phyloP scores from a whole-genome alignment of 1,140 invertebrate genomes.

The Helicoverpa zea region DNA sequence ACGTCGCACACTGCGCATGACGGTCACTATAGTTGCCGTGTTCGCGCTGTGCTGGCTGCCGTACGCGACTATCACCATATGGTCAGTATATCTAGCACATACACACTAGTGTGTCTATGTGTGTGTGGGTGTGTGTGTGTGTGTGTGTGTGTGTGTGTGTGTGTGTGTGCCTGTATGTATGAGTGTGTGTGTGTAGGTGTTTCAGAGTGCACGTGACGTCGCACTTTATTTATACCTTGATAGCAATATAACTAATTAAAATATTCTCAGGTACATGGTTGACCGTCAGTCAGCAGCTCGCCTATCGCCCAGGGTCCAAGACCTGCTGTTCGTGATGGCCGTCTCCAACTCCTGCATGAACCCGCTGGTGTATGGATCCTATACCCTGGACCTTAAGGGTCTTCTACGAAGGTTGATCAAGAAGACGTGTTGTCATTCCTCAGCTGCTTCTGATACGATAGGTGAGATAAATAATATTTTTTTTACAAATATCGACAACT shows the following conservation, averaged over 20 bases:
- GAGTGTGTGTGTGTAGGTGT: neutral
- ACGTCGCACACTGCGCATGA: slow-evolving; percentile 92
- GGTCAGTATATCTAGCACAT: neutral
- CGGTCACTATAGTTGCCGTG: slow-evolving; percentile 92
- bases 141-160: neutral
- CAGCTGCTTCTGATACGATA: slow-evolving; percentile 64
- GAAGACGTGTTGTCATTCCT: slow-evolving; percentile 64
- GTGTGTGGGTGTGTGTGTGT: neutral
- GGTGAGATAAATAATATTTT: slow-evolving; percentile 53
- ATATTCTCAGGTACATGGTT: slow-evolving; percentile 89
- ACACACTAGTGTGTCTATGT: no score
- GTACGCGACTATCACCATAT: neutral
- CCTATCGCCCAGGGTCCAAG: slow-evolving; percentile 86
- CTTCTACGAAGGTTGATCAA: slow-evolving; percentile 61
- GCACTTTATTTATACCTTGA: neutral
- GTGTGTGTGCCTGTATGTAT: no score
- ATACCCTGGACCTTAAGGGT: slow-evolving; percentile 72
- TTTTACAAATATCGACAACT: slow-evolving; percentile 54
- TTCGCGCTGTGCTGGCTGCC: slow-evolving; percentile 93
- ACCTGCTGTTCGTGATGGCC: slow-evolving; percentile 87
- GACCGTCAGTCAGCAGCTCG: slow-evolving; percentile 89
- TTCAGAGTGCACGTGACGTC: neutral
- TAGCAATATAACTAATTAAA: neutral
- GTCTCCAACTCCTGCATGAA: slow-evolving; percentile 92
- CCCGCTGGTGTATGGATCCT: slow-evolving; percentile 93